These are phyloP conservation scores for Alentia gelatinosa DNA, from an alignment of 2,888 invertebrate genomes.

Conservation along the genomic window DNA sequence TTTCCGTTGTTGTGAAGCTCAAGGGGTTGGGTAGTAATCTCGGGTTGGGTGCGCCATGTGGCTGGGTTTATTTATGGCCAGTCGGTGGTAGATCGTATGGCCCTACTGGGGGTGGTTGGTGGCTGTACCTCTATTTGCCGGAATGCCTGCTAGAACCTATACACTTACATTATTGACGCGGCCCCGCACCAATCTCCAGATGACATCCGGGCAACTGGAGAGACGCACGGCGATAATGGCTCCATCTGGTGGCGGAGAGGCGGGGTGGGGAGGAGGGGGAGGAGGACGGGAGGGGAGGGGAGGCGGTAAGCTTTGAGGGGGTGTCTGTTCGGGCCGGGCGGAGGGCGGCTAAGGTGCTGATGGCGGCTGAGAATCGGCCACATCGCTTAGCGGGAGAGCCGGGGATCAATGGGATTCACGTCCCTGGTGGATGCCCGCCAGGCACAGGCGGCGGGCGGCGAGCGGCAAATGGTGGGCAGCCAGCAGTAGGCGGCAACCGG, in stretches of 20 bases:
- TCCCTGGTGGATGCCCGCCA: not conserved
- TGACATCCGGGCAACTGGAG: not conserved
- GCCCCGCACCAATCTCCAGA: not conserved
- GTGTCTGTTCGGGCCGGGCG: not conserved
- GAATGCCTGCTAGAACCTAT: not conserved
- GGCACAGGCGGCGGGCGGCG: not conserved
- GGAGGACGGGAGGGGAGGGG: not conserved
- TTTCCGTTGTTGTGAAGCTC: no score
- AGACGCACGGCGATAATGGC: constrained; percentile 1
- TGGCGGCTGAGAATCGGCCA: not conserved
- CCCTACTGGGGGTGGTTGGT: not conserved
- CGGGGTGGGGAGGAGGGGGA: not conserved
- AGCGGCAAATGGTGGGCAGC: not conserved
- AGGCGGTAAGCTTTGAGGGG: not conserved
- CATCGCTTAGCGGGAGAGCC: not conserved
- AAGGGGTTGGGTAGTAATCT: no score
- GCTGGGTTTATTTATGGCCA: no score
- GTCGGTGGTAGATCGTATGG: not conserved
- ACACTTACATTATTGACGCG: constrained; percentile 42
- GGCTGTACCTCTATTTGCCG: not conserved
- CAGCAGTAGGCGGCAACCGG: no score
- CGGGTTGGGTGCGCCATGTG: no score
- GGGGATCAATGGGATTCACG: no score
- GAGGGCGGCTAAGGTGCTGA: not conserved
- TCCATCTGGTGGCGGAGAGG: not conserved